These are phyloP conservation scores for Struthidea cinerea DNA, from an alignment of 2,113 vertebrate species.

Conservation along the genomic window DNA sequence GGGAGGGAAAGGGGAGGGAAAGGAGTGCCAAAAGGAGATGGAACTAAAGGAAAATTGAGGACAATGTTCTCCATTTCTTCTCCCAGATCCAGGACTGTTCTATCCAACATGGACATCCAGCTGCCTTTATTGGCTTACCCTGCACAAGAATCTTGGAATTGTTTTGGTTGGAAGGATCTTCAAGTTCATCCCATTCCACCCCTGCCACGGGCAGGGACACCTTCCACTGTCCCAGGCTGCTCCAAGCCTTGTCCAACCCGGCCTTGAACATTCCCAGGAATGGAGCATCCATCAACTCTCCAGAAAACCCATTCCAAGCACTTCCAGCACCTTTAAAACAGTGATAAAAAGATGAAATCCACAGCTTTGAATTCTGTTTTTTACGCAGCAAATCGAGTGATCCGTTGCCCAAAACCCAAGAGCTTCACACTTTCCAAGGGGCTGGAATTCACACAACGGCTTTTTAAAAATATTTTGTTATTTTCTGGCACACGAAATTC, in stretches of 20 bases:
- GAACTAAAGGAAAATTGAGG: neutral
- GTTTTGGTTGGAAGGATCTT: neutral
- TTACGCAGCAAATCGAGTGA: neutral
- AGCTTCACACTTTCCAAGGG: neutral
- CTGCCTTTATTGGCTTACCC: neutral
- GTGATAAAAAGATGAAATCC: accelerated
- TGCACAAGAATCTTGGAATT: neutral
- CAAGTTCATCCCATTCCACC: accelerated
- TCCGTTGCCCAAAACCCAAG: neutral
- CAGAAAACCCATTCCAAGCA: neutral
- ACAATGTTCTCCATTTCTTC: neutral
- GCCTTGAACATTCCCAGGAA: neutral
- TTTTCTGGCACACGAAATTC: neutral
- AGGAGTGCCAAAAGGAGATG: neutral
- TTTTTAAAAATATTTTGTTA: neutral
- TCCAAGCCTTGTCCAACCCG: neutral
- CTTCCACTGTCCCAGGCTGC: accelerated
- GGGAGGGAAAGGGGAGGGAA: neutral
- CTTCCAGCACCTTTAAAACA: accelerated
- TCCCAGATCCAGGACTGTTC: neutral
- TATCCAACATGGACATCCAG: neutral
- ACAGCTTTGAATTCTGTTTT: neutral
- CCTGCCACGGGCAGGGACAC: neutral
- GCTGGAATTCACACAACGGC: neutral
- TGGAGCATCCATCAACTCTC: neutral